phyloP scores from a whole-genome alignment of 2,888 invertebrate genomes.

The Aphodius sticticus region DNA sequence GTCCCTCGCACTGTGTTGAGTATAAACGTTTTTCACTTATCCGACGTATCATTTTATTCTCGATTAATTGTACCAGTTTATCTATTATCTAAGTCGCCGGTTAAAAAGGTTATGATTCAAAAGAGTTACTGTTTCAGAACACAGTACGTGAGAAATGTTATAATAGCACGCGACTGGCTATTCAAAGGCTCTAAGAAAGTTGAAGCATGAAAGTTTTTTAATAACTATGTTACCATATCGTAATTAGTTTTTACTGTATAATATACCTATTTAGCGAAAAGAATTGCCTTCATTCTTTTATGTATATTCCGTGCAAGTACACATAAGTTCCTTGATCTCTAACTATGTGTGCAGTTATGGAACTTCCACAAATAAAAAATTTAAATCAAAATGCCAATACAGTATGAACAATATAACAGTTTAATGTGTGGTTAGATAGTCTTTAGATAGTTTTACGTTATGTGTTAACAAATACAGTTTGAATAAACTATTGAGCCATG shows the following conservation, averaged over 20 bases:
- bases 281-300: not conserved
- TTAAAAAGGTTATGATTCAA: not conserved
- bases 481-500: too few relatives aligned
- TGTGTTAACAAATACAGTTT: too few relatives aligned
- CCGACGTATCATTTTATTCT: not conserved
- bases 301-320: not conserved
- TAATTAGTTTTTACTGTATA: not conserved
- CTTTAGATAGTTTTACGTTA: too few relatives aligned
- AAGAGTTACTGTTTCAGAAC: not conserved
- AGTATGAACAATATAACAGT: too few relatives aligned
- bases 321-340: not conserved
- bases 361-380: too few relatives aligned
- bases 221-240: not conserved
- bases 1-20: not conserved
- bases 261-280: not conserved
- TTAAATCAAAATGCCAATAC: too few relatives aligned
- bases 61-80: not conserved
- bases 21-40: not conserved
- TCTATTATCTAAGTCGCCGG: not conserved
- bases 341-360: not conserved
- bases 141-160: not conserved
- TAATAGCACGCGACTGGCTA: not conserved
- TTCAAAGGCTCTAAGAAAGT: not conserved
- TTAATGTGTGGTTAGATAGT: too few relatives aligned
- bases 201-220: not conserved